Evolutionary conservation across 2,113 vertebrate genomes (phyloP).

Genomic region (Phylloscopus trochiloides): DNA sequence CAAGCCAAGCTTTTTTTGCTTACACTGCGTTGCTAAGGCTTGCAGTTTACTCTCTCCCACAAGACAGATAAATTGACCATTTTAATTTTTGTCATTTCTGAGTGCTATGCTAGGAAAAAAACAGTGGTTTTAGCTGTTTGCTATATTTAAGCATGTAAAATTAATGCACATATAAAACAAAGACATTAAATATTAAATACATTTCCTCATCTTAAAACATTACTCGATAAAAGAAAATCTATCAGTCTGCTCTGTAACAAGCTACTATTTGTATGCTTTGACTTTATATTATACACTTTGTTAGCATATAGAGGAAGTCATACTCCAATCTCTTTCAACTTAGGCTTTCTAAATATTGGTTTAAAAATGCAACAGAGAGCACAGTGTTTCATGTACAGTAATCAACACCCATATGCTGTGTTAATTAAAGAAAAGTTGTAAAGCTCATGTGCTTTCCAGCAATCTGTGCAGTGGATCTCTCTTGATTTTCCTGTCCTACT

Average conservation of each 20-base stretch:
- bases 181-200: not conserved
- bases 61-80: not conserved
- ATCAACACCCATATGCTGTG: not conserved
- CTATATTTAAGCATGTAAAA: not conserved
- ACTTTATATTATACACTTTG: not conserved
- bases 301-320: not conserved
- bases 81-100: not conserved
- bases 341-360: not conserved
- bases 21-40: not conserved
- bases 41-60: not conserved
- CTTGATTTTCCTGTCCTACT: not conserved
- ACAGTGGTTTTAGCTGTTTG: not conserved
- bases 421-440: not conserved
- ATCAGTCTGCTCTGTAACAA: not conserved
- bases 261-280: not conserved
- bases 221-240: not conserved
- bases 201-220: not conserved
- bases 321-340: not conserved
- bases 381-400: not conserved
- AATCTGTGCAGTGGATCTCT: not conserved
- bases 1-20: conserved; percentile 30
- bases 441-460: not conserved
- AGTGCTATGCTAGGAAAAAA: not conserved
- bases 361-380: not conserved
- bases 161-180: not conserved